Base-by-base conservation (phyloP, 2,113 vertebrate genomes). In the Zeus faber region DNA sequence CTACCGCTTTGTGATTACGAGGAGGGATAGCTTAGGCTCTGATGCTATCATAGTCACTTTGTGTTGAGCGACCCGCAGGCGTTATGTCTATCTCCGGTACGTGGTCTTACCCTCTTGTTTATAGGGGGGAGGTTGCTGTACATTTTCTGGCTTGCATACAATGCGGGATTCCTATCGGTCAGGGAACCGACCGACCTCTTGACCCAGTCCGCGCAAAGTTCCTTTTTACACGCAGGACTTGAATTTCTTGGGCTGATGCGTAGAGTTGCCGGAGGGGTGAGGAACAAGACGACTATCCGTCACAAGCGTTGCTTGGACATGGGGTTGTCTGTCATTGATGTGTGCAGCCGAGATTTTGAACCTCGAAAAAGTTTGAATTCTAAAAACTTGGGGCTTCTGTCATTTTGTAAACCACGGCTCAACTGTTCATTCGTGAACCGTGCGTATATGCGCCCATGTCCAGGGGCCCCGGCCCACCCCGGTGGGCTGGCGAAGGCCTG, bases 181-280 rank as follows among this genome's bases (percentile, higher is more conserved):
- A 60, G 54, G 48, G 68, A 83, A 73, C 65, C 16, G 2, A 18
- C 3, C 62, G 80, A 78, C 81, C 84, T 51, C 35, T 54, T 66
- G 71, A 83, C 80, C 81, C 49, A 7, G 22, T 18, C 7, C 23
- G 46, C 53, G 27, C 70, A 57, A 51, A 79, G 72, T 76, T 81
- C 72, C 60, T 73, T 79, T 85, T 82, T 82, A 72, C 82, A 79
- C 22, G 39, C 45, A 65, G 62, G 43, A 64, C 72, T 78, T 81
- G 81, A 85, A 85, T 88, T 88, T 85, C 63, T 50, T 78, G 65
- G 72, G 61, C 64, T 68, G 54, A 76, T 73, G 69, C 72, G 70
- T 61, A 57, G 58, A 69, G 40, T 31, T 84, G 56, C 33, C 74
- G 72, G 48, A 65, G 13, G 44, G 54, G 79, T 68, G 67, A 70